Evolutionary conservation across 1,140 invertebrate genomes (phyloP), one percentile per base, ranked within the genome.

Genomic region (Lasioglossum baleicum): DNA sequence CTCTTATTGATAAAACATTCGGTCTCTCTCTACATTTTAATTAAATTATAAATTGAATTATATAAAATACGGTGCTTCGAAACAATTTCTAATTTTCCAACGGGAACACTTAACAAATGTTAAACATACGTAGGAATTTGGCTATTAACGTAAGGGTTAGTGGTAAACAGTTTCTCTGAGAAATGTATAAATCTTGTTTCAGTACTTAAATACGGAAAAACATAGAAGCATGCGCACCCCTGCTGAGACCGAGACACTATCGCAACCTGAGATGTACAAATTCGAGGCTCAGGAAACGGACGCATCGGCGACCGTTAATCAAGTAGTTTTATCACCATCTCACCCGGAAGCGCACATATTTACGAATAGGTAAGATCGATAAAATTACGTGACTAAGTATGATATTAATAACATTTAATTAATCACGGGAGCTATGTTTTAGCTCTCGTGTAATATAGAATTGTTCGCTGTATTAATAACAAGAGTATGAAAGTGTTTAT

Each of bases 271-370:
- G 75, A 89, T 81, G 78, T 88, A 89, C 80, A 84, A 88, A 53
- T 85, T 86, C 40, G 87, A 90, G 72, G 76, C 72, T 65, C 85
- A 88, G 77, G 83, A 87, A 80, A 84, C 75, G 20, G 83, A 82
- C 66, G 83, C 85, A 31, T 77, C 87, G 61, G 73, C 87, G 40
- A 80, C 86, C 35, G 87, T 90, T 5, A 88, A 75, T 72, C 86
- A 88, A 79, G 86, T 90, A 44, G 85, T 92, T 40, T 42, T 92
- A 42, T 89, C 90, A 53, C 82, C 89, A 17, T 88, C 92, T n/a
- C 89, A 90, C 73, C 85, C 89, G 61, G 91, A 92, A 75, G 75
- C 81, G 60, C 89, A 89, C 22, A 90, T 90, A 83, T 92, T 91
- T 75, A 88, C 90, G 53, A 92, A 91, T 84, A 90, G 92, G 92